A percentile compares a stretch with the other conserved stretches of the same genome.
phyloP scores from a whole-genome alignment of 2,888 invertebrate genomes.

The Balanococcus diminutus region DNA sequence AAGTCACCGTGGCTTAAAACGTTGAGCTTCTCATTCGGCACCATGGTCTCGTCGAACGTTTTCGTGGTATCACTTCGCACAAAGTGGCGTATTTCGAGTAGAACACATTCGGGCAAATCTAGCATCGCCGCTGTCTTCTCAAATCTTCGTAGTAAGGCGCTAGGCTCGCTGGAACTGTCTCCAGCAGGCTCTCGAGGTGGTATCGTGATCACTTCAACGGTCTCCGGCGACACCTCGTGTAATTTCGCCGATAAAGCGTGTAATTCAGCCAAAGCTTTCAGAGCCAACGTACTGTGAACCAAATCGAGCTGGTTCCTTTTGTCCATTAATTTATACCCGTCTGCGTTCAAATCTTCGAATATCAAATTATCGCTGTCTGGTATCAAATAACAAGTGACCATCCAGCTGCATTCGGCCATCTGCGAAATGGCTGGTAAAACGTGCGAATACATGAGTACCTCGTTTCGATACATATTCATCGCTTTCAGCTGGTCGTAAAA shows the following conservation, averaged over 20 bases:
- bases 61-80: neutral
- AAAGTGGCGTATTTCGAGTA: neutral
- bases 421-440: constrained; percentile 18
- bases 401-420: neutral
- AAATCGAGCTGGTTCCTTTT: constrained; percentile 36
- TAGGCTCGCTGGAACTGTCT: neutral
- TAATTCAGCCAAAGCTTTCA: constrained; percentile 21
- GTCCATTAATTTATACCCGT: neutral
- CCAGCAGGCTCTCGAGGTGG: neutral
- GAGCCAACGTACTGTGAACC: neutral
- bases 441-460: constrained; percentile 15
- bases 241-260: constrained; percentile 35
- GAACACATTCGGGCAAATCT: neutral
- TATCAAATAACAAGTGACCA: neutral
- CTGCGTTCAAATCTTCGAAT: constrained; percentile 27
- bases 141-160: neutral
- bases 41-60: neutral
- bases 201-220: neutral
- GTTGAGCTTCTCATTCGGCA: neutral
- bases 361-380: neutral
- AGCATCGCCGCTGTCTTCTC: neutral
- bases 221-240: neutral
- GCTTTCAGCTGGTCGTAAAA: neutral
- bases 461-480: constrained; percentile 34
- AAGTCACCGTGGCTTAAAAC: constrained; percentile 48